Percentiles rank a stretch among this genome's conserved stretches.
phyloP scores from a whole-genome alignment of 1,140 invertebrate species.

The Cydia pomonella region DNA sequence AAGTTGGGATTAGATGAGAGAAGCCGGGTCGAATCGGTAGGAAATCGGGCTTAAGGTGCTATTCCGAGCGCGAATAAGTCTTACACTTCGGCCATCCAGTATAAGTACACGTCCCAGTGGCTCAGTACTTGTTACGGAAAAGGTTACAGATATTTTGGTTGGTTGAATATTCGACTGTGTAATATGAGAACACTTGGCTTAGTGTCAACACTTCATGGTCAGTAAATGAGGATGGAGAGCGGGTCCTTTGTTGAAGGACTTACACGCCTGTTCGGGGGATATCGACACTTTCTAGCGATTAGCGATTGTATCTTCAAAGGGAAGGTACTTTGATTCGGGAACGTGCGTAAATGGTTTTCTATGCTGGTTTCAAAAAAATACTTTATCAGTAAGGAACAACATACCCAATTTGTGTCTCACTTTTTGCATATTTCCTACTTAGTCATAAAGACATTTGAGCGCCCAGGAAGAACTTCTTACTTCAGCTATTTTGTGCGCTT shows the following conservation, averaged over 20 bases:
- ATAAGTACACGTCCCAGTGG: neutral
- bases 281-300: conserved; percentile 17
- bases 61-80: neutral
- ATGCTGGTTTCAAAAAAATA: neutral
- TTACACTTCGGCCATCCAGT: neutral
- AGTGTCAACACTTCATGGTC: conserved; percentile 71
- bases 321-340: neutral
- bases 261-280: conserved; percentile 24
- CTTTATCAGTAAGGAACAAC: neutral
- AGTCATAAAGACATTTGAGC: too few species aligned
- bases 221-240: conserved; percentile 53
- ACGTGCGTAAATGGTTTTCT: neutral
- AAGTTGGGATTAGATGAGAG: conserved; percentile 42
- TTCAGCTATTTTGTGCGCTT: too few species aligned
- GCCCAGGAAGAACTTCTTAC: too few species aligned
- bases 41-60: conserved; percentile 56
- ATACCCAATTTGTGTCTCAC: too few species aligned
- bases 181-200: conserved; percentile 38
- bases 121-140: neutral
- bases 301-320: conserved; percentile 14
- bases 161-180: neutral
- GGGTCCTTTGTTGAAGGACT: conserved; percentile 33
- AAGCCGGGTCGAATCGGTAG: conserved; percentile 57
- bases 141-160: neutral
- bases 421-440: too few species aligned